Base-by-base conservation (phyloP, 1,140 invertebrate species). In the Tetranychus urticae region DNA sequence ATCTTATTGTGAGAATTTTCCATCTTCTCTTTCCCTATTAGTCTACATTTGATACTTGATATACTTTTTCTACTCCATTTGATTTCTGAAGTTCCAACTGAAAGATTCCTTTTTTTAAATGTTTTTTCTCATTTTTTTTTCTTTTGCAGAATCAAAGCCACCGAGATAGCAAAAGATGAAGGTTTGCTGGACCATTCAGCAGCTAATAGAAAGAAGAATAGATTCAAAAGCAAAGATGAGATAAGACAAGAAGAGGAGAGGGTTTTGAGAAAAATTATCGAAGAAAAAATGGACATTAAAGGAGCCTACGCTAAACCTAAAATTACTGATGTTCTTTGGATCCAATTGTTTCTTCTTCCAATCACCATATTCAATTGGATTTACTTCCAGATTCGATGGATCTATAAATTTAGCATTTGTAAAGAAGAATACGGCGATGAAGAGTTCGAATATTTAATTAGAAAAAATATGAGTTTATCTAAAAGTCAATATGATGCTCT, bases 271-370 rank as follows among this genome's bases (percentile, higher is more conserved):
- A 77, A 80, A 71, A 81, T 91, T 12, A 82, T 91, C 61, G 85
- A 86, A 73, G 81, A 88, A 65, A 89, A 89, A 68, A 86, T 91
- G 80, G 85, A 89, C 70, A 88, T 90, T 42, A 81, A 85, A 69
- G 88, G 88, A 4, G 85, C 85, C 7, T 91, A 89, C 73, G 83
- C 84, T 0, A 88, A 86, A 69, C 86, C 85, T 7, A 79, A 78
- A 60, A 69, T 83, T 3, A 74, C 72, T 39, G 81, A 90, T 71
- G 79, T 90, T 1, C 71, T 91, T 10, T 87, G 85, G 82, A 74
- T 89, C 59, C 84, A 89, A 71, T 69, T 91, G 45, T 70, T 88
- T 45, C 77, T 87, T 39, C 76, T 81, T 36, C 88, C 88, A 0
- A 83, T 84, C 67, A 82, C 81, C 33, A 68, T 86, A 13, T 66